Evolutionary conservation across 2,888 invertebrate species (phyloP).

Genomic region (Agrochola litura): DNA sequence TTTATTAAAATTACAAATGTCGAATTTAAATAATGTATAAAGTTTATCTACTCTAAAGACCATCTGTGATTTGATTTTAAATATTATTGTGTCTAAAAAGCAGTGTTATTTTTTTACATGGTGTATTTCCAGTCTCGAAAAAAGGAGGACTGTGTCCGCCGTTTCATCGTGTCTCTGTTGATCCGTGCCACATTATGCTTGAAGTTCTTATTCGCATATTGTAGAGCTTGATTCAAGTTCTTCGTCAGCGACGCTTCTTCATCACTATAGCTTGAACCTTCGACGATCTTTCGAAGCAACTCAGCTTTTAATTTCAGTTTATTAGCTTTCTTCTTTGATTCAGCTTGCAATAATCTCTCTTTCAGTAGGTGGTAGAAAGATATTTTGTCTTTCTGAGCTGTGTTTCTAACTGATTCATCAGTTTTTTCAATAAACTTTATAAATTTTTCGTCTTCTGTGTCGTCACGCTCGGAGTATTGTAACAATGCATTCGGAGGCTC

Average conservation of each 20-base stretch:
- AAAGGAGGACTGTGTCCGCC: no score
- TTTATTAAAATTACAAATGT: no score
- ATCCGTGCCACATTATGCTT: background rate
- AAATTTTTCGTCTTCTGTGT: background rate
- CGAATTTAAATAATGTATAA: no score
- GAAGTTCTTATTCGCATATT: background rate
- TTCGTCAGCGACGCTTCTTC: constrained; percentile 34
- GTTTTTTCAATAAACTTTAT: no score
- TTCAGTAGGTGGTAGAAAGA: background rate
- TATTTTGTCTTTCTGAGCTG: background rate
- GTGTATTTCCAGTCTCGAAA: no score
- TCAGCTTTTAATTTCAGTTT: constrained; percentile 1
- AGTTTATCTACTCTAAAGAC: no score
- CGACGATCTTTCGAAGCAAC: constrained; percentile 12
- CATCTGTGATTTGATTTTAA: no score
- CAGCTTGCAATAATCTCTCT: background rate
- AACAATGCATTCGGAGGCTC: no score
- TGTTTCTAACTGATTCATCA: no score
- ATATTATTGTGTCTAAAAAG: no score
- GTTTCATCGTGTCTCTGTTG: background rate
- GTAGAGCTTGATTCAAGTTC: constrained; percentile 28
- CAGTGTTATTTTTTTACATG: no score
- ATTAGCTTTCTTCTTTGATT: background rate
- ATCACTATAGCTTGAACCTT: constrained; percentile 47
- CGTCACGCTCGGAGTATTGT: background rate